phyloP scores from a whole-genome alignment of 2,113 vertebrate species.

The Dicentrarchus labrax region DNA sequence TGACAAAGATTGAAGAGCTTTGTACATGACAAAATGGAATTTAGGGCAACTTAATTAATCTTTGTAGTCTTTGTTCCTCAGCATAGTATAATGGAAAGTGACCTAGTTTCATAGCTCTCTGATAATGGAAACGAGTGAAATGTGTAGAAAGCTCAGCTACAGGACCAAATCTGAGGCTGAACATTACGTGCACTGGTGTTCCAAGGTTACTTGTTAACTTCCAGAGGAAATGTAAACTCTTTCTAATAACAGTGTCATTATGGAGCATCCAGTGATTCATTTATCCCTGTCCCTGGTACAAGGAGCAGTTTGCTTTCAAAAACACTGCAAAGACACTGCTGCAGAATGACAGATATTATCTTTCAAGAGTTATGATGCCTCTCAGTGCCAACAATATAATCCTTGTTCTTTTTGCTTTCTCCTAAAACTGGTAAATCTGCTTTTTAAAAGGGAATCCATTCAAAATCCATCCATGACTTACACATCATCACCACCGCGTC shows the following conservation, averaged over 20 bases:
- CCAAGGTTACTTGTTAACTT: constrained; percentile 12
- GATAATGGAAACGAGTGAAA: constrained; percentile 22
- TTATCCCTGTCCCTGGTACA: not conserved
- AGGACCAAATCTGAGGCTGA: constrained; percentile 7
- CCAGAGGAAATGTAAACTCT: constrained; percentile 37
- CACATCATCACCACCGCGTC: not conserved
- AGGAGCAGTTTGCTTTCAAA: constrained; percentile 8
- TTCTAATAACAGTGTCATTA: constrained; percentile 53
- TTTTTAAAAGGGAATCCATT: not conserved
- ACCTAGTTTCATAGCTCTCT: constrained; percentile 34
- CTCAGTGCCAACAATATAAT: not conserved
- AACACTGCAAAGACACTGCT: not conserved
- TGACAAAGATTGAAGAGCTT: constrained; percentile 5
- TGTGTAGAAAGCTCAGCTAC: not conserved
- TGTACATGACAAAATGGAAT: constrained; percentile 36
- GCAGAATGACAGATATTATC: constrained; percentile 32
- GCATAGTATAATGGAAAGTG: constrained; percentile 16
- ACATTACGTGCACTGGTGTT: constrained; percentile 5
- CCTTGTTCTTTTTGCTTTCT: not conserved
- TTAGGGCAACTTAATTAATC: constrained; percentile 32
- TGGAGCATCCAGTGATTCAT: constrained; percentile 34
- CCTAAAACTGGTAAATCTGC: not conserved
- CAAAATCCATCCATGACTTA: not conserved
- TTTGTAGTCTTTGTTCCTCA: constrained; percentile 14
- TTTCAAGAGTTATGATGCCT: constrained; percentile 9